These are phyloP conservation scores for Oscheius sp. DNA, from an alignment of 2,888 invertebrate species.

Conservation along the genomic window DNA sequence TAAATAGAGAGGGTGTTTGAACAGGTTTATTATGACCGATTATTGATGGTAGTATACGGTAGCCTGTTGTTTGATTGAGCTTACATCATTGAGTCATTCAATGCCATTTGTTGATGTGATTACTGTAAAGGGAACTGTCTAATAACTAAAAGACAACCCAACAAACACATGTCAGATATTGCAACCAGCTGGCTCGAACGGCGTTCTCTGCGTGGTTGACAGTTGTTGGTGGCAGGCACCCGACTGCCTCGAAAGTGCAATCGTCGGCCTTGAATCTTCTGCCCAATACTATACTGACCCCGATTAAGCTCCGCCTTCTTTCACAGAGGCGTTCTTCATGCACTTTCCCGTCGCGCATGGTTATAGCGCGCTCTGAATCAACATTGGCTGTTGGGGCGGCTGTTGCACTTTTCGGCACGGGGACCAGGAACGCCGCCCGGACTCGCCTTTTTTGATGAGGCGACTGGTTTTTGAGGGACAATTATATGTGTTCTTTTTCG, in stretches of 20 bases:
- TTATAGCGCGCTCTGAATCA: slow-evolving; percentile 23
- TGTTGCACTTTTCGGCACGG: slow-evolving; percentile 19
- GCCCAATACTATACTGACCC: slow-evolving; percentile 22
- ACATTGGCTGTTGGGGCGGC: not conserved
- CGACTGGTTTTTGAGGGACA: slow-evolving; percentile 4
- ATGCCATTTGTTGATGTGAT: no score
- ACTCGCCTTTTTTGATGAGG: slow-evolving; percentile 1
- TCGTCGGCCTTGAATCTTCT: slow-evolving; percentile 11
- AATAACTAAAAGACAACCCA: no score
- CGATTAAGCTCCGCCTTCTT: slow-evolving; percentile 12
- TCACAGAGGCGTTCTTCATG: slow-evolving; percentile 19
- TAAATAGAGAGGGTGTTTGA: not conserved
- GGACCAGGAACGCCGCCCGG: slow-evolving; percentile 13
- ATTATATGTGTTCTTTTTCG: not conserved
- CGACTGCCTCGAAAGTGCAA: slow-evolving; percentile 19
- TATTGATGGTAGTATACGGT: no score
- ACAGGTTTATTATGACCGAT: no score
- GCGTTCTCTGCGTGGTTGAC: slow-evolving; percentile 4
- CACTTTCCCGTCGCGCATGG: slow-evolving; percentile 22
- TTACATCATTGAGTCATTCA: no score
- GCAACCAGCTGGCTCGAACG: slow-evolving; percentile 21
- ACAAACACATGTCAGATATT: slow-evolving; percentile 21
- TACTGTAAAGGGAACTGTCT: no score
- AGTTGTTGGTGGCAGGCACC: slow-evolving; percentile 10
- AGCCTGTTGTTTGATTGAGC: no score